A percentile compares a stretch with the other conserved stretches of the same genome.
phyloP scores from a whole-genome alignment of 2,797 vertebrate genomes.

The Chaenodraco wilsoni region DNA sequence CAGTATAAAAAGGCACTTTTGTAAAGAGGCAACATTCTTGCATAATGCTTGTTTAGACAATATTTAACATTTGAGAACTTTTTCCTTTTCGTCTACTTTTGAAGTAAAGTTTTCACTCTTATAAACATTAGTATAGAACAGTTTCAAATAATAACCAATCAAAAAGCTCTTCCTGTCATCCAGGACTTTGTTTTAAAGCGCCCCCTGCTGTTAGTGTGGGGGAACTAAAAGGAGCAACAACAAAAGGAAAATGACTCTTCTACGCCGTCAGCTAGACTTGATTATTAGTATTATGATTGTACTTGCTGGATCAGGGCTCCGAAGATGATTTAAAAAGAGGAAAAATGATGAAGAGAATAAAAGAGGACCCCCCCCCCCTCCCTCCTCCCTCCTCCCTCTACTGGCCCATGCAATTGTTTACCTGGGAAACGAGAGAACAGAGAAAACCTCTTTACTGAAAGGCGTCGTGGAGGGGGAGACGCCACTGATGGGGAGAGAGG shows the following conservation, averaged over 20 bases:
- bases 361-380: constrained; percentile 7
- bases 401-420: constrained; percentile 76
- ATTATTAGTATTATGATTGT: not conserved
- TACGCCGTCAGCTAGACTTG: too few species aligned
- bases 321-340: constrained; percentile 34
- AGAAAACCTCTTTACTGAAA: constrained; percentile 87
- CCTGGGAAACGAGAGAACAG: constrained; percentile 87
- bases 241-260: too few species aligned
- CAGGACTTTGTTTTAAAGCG: not conserved
- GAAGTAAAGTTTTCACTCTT: not conserved
- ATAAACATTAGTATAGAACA: not conserved
- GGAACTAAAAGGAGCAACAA: not conserved
- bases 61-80: not conserved
- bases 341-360: constrained; percentile 34
- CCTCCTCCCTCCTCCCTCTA: constrained; percentile 12
- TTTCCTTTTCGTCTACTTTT: too few species aligned
- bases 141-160: too few species aligned
- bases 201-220: not conserved
- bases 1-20: not conserved
- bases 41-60: not conserved
- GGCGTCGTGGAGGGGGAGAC: constrained; percentile 81
- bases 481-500: constrained; percentile 83
- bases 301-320: constrained; percentile 76
- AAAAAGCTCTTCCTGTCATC: not conserved
- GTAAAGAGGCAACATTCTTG: not conserved